Base-by-base conservation (phyloP, 2,113 vertebrate species). In the Engraulis encrasicolus region DNA sequence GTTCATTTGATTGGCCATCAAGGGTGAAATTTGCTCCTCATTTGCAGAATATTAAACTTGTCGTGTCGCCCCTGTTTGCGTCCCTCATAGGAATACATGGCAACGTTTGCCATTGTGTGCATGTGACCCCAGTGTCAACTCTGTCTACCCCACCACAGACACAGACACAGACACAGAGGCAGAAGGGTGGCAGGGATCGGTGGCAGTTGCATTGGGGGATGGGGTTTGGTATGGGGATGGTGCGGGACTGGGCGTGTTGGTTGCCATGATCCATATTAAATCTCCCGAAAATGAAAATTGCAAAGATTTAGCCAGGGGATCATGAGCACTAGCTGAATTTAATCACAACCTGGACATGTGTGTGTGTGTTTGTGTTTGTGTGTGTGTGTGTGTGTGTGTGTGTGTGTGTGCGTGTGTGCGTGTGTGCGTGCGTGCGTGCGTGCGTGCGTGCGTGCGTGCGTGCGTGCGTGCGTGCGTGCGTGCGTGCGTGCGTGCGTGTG, bases 211-310 rank as follows among this genome's bases (percentile, higher is more conserved):
- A 88, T 92, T 88, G 78, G 31, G 88, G 93, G 89, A 91, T 86
- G 87, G 91, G 87, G 86, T 93, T 94, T 94, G 95, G 93, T 93
- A 93, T 91, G 94, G 94, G 93, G 95, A 89, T n/a, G n/a, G n/a
- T n/a, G n/a, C n/a, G n/a, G n/a, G n/a, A n/a, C n/a, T n/a, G n/a
- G n/a, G n/a, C n/a, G n/a, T n/a, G n/a, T n/a, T n/a, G n/a, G n/a
- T n/a, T n/a, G 96, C 94, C 94, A 95, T 93, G 91, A 97, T 96
- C 96, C 96, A 95, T 96, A 97, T 96, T 97, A 97, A 98, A 97
- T 97, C 97, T 97, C 95, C 89, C 92, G 96, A 96, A 97, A 98
- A 98, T 97, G 96, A 97, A 98, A 97, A 98, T 97, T 95, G 96
- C 96, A 95, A 96, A 97, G 97, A 96, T 96, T 97, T 96, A 97